phyloP scores from a whole-genome alignment of 2,888 invertebrate species.

The Tyria jacobaeae region DNA sequence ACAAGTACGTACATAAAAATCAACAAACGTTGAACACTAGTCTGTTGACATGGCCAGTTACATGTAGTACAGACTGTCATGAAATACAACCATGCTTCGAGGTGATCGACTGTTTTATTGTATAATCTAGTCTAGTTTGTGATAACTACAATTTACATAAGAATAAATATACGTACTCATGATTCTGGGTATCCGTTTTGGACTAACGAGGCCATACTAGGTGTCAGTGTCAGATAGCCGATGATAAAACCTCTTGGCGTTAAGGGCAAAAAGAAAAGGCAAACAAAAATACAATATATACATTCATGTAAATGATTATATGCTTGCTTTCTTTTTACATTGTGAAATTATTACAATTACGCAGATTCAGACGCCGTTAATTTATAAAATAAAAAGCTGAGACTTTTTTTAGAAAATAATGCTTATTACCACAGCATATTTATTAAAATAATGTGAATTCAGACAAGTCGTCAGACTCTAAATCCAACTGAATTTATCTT shows the following conservation, averaged over 20 bases:
- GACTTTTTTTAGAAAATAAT: slow-evolving; percentile 6
- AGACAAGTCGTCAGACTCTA: not conserved
- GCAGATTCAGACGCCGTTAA: not conserved
- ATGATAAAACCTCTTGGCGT: no score
- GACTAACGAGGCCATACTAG: no score
- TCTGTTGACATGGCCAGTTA: not conserved
- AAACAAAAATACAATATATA: not conserved
- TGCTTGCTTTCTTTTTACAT: slow-evolving; percentile 4
- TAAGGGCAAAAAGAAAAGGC: not conserved
- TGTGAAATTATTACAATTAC: slow-evolving; percentile 5
- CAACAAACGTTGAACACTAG: not conserved
- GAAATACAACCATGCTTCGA: not conserved
- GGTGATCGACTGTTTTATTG: not conserved
- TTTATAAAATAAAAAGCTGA: slow-evolving; percentile 5
- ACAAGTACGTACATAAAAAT: not conserved
- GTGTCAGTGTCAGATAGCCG: no score
- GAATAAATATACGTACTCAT: no score
- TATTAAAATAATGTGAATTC: no score
- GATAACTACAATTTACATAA: no score
- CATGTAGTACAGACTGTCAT: not conserved
- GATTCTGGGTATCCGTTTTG: no score
- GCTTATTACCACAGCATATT: no score
- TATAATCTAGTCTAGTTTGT: not conserved
- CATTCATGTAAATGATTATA: not conserved
- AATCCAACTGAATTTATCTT: no score